Conservation (phyloP, 64 coral and sea anemone species). For the Stylophora pistillata region DNA sequence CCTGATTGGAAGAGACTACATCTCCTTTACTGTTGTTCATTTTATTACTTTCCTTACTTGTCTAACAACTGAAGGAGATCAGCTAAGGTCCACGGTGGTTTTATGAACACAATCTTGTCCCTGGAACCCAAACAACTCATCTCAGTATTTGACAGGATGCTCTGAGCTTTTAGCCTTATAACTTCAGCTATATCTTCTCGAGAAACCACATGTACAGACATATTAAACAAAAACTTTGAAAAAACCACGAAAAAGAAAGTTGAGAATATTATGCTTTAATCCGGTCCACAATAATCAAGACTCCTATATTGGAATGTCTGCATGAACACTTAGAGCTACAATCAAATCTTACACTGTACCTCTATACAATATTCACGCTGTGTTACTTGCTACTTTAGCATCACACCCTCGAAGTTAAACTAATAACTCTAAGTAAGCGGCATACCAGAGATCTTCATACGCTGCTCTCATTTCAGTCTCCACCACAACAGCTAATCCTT, state of each 20-base stretch:
- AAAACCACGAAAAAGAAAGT: too few species aligned
- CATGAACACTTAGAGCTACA: neutral
- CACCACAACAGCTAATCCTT: conserved; percentile 84
- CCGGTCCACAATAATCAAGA: neutral
- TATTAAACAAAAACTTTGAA: too few species aligned
- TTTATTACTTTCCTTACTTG: conserved; percentile 45
- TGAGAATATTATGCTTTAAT: too few species aligned
- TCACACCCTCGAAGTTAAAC: neutral
- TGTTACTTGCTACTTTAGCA: too few species aligned
- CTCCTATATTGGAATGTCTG: neutral
- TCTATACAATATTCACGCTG: neutral
- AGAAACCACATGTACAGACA: too few species aligned
- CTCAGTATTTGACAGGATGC: too few species aligned
- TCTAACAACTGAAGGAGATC: conserved; percentile 70
- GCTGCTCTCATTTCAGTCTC: conserved; percentile 96
- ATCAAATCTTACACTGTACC: too few species aligned
- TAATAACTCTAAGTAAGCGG: neutral
- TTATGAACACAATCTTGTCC: conserved; percentile 67
- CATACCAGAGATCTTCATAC: conserved; percentile 94
- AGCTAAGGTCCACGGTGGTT: conserved; percentile 77
- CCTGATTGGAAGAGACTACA: too few species aligned
- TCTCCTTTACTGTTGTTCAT: too few species aligned
- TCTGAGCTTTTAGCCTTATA: too few species aligned
- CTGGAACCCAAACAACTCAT: conserved; percentile 19
- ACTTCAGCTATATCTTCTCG: too few species aligned